phyloP scores from a whole-genome alignment of 2,888 invertebrate genomes.

The Lepidocyrtinus sp. region DNA sequence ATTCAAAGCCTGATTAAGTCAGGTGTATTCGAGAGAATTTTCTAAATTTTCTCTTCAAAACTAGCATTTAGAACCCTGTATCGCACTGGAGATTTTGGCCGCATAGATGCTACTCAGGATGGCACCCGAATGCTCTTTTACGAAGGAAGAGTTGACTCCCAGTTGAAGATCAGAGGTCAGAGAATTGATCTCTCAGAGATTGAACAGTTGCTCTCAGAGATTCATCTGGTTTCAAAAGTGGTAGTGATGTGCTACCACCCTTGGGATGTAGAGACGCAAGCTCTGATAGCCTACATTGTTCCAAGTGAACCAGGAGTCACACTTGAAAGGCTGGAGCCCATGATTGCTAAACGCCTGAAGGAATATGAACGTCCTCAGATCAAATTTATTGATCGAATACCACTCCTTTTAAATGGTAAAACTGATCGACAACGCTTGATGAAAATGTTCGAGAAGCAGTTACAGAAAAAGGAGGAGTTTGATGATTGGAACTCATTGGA shows the following conservation, averaged over 20 bases:
- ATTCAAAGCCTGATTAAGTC: no score
- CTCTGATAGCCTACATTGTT: constrained; percentile 65
- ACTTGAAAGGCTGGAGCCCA: constrained; percentile 22
- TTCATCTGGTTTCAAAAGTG: no score
- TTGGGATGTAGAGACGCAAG: constrained; percentile 74
- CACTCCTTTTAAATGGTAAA: constrained; percentile 89
- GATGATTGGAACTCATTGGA: constrained; percentile 78
- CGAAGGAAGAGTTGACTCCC: constrained; percentile 60
- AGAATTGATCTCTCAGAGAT: no score
- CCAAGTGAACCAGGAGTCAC: constrained; percentile 30
- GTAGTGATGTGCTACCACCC: constrained; percentile 87
- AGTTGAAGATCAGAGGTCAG: no score
- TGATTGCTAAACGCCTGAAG: constrained; percentile 45
- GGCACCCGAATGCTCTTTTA: constrained; percentile 46
- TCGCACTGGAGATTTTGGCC: constrained; percentile 65
- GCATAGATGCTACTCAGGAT: constrained; percentile 54
- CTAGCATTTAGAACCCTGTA: constrained; percentile 53
- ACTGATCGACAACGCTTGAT: constrained; percentile 85
- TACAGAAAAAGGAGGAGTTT: constrained; percentile 45
- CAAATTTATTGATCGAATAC: constrained; percentile 78
- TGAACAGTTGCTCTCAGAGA: no score
- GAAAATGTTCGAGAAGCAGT: constrained; percentile 79
- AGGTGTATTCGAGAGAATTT: not conserved
- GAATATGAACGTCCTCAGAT: constrained; percentile 68
- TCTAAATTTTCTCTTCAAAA: no score